Evolutionary conservation across 2,113 vertebrate species (phyloP), one percentile per base, ranked within the genome.

Genomic region (Tamias sibiricus): DNA sequence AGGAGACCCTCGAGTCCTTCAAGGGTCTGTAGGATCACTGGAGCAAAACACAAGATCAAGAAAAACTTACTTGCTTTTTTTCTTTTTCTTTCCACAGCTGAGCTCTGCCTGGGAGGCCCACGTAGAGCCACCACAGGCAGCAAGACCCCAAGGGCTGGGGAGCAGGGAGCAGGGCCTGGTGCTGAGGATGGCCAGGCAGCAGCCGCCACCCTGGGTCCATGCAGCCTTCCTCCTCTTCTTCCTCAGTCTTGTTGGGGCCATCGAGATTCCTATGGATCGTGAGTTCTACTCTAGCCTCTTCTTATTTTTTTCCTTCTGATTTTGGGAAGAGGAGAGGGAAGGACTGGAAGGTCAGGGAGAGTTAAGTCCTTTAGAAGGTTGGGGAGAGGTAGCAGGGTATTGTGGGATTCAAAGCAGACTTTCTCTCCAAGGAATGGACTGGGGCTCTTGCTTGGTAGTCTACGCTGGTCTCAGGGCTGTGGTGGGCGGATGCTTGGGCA

Each of bases 191-290:
- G 98, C 98, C 98, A 96, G 94, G 89, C 98, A 96, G 19, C 97
- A 95, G 98, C 95, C 75, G 64, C 75, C 97, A 4, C 96, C 97
- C 94, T 94, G 92, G 97, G 97, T 89, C 98, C 10, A 89, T 90
- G 42, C 98, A 59, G 99, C 98, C 20, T 83, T 99, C 4, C 95
- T 98, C 68, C 98, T 99, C 96, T 98, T 98, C 93, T 97, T 99
- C 77, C 99, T 98, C 95, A 97, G 95, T 87, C 96, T 99, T 16
- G 94, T 95, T n/a, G 95, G 97, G 42, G 40, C 99, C 97, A 99
- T 99, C 0, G 99, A 99, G 93, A 99, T 99, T 76, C 99, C 99
- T 52, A 98, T 98, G 98, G 99, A 99, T 59, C 97, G 99, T 99
- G 98, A 99, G 99, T 99, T 54, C 44, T 19, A 44, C 75, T 64